Conservation (phyloP, 2,113 vertebrate genomes). For the Istiophorus platypterus region DNA sequence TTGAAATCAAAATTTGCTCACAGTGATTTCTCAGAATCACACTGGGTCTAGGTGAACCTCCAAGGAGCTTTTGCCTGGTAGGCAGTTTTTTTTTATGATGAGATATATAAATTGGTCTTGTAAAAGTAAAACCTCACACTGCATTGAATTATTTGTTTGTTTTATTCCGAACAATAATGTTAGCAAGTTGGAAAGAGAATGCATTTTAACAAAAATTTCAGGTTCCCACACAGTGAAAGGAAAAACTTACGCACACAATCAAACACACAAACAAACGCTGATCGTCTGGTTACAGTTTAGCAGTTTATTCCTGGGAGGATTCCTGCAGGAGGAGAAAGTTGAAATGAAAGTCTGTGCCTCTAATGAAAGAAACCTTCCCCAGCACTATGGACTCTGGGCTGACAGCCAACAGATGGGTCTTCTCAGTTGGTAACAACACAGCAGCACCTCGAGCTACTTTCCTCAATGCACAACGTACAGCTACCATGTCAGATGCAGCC, state of each 20-base stretch:
- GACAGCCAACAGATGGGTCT: slow-evolving; percentile 57
- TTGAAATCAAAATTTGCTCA: background rate
- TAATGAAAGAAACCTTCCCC: slow-evolving; percentile 61
- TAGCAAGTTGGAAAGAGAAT: slow-evolving; percentile 19
- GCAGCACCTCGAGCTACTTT: slow-evolving; percentile 58
- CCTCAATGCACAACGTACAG: slow-evolving; percentile 9
- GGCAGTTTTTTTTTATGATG: slow-evolving; percentile 1
- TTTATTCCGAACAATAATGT: background rate
- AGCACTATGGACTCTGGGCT: slow-evolving; percentile 13
- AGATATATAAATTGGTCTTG: slow-evolving; percentile 20
- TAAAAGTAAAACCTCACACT: slow-evolving; percentile 19
- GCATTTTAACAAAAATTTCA: slow-evolving; percentile 7
- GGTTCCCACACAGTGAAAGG: slow-evolving; percentile 27
- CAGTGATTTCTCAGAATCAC: background rate
- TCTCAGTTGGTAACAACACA: slow-evolving; percentile 28
- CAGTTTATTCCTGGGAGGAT: slow-evolving; percentile 17
- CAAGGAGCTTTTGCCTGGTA: no score
- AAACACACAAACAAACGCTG: slow-evolving; percentile 36
- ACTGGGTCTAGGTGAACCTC: background rate
- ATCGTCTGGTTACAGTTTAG: slow-evolving; percentile 51
- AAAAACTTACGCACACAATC: slow-evolving; percentile 8
- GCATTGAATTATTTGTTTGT: slow-evolving; percentile 1
- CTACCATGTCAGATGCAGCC: slow-evolving; percentile 42
- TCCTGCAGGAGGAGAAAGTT: slow-evolving; percentile 24
- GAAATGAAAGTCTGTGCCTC: slow-evolving; percentile 32